These are phyloP conservation scores for Pteronotus mesoamericanus DNA, from an alignment of 2,797 vertebrate genomes.

Conservation along the genomic window DNA sequence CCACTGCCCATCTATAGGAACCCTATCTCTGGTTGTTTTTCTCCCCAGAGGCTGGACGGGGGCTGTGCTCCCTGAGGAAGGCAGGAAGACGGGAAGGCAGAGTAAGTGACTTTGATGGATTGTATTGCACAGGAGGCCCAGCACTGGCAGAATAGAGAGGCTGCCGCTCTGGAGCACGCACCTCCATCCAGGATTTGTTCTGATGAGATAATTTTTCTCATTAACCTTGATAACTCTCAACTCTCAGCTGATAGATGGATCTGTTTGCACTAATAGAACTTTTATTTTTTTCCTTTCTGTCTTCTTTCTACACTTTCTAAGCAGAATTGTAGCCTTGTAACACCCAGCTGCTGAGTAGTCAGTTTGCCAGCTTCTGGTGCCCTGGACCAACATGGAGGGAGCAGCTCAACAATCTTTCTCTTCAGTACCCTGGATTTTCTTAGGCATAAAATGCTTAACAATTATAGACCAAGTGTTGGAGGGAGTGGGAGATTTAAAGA, in stretches of 20 bases:
- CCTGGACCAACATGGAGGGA: fast-evolving
- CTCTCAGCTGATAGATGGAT: conserved; percentile 76
- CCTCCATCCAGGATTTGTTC: conserved; percentile 82
- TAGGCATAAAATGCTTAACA: neutral
- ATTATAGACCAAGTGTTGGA: neutral
- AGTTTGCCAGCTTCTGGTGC: neutral
- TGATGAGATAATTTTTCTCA: conserved; percentile 97
- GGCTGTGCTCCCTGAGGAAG: fast-evolving
- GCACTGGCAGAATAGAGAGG: conserved; percentile 88
- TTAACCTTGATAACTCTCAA: conserved; percentile 91
- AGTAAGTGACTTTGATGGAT: conserved; percentile 92
- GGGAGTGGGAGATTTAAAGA: neutral
- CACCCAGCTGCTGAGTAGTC: neutral
- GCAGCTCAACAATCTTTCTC: neutral
- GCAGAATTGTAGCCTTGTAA: neutral
- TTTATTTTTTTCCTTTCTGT: neutral
- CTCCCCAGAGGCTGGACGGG: neutral
- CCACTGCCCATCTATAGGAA: neutral
- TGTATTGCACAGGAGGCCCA: conserved; percentile 83
- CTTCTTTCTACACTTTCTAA: neutral
- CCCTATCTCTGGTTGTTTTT: neutral
- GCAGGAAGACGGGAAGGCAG: conserved; percentile 6
- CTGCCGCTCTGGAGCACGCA: conserved; percentile 79
- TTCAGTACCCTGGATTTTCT: neutral
- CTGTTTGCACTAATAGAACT: conserved; percentile 19